phyloP scores from a whole-genome alignment of 2,888 invertebrate species.

The Meandrusa payeni region DNA sequence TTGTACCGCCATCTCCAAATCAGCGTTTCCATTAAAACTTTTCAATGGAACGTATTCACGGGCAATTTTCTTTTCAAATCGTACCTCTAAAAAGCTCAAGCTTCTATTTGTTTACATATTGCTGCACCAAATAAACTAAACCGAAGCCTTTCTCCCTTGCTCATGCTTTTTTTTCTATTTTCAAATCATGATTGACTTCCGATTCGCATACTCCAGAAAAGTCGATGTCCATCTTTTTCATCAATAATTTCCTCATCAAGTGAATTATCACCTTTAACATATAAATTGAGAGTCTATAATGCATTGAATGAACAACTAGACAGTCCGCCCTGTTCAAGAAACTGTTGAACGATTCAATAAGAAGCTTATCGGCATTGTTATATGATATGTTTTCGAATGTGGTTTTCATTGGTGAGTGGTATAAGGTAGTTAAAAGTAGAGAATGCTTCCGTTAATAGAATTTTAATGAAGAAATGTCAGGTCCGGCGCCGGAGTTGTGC shows the following conservation, averaged over 20 bases:
- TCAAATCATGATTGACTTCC: slow-evolving; percentile 59
- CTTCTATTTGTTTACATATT: slow-evolving; percentile 24
- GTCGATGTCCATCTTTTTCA: slow-evolving; percentile 48
- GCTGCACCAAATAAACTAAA: slow-evolving; percentile 32
- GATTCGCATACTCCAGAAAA: slow-evolving; percentile 55
- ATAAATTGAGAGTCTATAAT: not conserved
- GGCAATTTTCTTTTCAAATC: slow-evolving; percentile 8
- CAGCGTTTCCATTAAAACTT: slow-evolving; percentile 17
- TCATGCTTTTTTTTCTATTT: slow-evolving; percentile 36
- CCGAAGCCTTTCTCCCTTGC: slow-evolving; percentile 39
- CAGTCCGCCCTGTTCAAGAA: too few species aligned
- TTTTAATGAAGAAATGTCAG: slow-evolving; percentile 80
- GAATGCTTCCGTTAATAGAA: slow-evolving; percentile 80
- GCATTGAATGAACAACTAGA: too few species aligned
- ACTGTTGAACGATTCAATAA: not conserved
- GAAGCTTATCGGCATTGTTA: rapidly evolving
- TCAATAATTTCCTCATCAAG: slow-evolving; percentile 41
- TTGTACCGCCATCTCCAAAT: slow-evolving; percentile 6
- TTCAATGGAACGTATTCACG: slow-evolving; percentile 15
- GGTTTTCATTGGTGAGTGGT: slow-evolving; percentile 8
- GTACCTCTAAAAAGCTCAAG: slow-evolving; percentile 3
- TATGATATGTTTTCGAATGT: slow-evolving; percentile 34
- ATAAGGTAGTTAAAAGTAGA: slow-evolving; percentile 40
- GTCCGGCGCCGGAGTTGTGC: slow-evolving; percentile 63
- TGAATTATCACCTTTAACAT: slow-evolving; percentile 33